Evolutionary conservation across 2,113 vertebrate genomes (phyloP).

Genomic region (Myocastor coypus): DNA sequence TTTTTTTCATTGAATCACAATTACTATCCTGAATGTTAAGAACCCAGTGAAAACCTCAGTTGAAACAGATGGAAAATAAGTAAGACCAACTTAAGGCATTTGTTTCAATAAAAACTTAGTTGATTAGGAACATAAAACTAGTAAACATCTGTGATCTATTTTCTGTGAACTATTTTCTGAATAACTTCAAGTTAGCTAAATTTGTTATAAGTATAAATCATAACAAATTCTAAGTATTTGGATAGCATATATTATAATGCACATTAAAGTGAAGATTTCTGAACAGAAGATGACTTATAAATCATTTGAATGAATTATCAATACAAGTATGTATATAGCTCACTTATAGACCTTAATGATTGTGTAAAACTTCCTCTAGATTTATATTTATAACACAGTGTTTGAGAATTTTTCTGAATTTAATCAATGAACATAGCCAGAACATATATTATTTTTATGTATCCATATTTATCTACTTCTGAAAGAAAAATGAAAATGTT

Average conservation of each 20-base stretch:
- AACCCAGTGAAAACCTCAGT: background rate
- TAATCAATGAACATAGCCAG: slow-evolving; percentile 62
- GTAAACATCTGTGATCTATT: background rate
- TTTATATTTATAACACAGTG: slow-evolving; percentile 27
- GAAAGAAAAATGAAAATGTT: slow-evolving; percentile 1
- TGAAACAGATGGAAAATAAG: background rate
- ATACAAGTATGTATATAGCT: background rate
- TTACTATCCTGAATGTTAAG: background rate
- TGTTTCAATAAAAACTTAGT: background rate
- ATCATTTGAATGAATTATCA: background rate
- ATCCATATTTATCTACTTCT: slow-evolving; percentile 20
- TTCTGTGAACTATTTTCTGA: background rate
- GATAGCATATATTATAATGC: background rate
- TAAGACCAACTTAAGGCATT: background rate
- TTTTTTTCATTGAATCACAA: background rate
- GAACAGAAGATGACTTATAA: background rate
- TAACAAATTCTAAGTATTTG: background rate
- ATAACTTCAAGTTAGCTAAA: background rate
- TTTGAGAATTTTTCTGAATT: slow-evolving; percentile 34
- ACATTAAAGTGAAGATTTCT: background rate
- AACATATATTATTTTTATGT: slow-evolving; percentile 50
- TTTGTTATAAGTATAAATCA: background rate
- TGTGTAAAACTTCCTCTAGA: slow-evolving; percentile 22
- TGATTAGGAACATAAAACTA: background rate
- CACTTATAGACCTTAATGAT: slow-evolving; percentile 32